Conservation (phyloP, 2,113 vertebrate genomes). For the Tamias sibiricus region DNA sequence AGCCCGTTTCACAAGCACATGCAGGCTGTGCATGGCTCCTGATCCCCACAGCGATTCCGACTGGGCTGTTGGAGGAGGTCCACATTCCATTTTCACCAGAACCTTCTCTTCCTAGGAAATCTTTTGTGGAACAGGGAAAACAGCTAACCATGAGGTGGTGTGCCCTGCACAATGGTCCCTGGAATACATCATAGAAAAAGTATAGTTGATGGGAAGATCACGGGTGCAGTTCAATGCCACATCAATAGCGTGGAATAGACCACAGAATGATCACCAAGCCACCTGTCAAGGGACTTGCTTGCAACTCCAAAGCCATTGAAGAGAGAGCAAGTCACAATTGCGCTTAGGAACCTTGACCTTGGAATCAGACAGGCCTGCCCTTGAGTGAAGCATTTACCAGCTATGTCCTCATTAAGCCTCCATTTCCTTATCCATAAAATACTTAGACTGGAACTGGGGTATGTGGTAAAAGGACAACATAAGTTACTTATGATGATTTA, state of each 20-base stretch:
- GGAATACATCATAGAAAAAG: not conserved
- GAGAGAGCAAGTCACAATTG: not conserved
- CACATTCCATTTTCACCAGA: not conserved
- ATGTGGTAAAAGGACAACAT: fast-evolving
- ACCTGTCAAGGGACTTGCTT: too few species aligned
- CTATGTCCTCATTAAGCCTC: not conserved
- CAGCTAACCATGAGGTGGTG: not conserved
- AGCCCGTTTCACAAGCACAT: not conserved
- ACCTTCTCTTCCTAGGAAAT: not conserved
- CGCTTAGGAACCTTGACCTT: not conserved
- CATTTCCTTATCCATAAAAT: not conserved
- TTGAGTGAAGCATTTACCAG: not conserved
- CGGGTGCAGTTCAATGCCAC: not conserved
- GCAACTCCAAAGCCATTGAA: not conserved
- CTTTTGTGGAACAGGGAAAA: not conserved
- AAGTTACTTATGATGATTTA: not conserved
- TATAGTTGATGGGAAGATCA: not conserved
- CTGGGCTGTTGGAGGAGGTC: not conserved
- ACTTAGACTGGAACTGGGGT: not conserved
- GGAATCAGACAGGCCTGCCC: not conserved
- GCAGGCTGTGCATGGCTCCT: fast-evolving
- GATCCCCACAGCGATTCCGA: not conserved
- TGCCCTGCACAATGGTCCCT: not conserved
- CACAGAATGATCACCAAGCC: not conserved
- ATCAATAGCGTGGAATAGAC: not conserved